These are phyloP conservation scores for Pempheris klunzingeri DNA, from an alignment of 2,797 vertebrate genomes.

Conservation along the genomic window DNA sequence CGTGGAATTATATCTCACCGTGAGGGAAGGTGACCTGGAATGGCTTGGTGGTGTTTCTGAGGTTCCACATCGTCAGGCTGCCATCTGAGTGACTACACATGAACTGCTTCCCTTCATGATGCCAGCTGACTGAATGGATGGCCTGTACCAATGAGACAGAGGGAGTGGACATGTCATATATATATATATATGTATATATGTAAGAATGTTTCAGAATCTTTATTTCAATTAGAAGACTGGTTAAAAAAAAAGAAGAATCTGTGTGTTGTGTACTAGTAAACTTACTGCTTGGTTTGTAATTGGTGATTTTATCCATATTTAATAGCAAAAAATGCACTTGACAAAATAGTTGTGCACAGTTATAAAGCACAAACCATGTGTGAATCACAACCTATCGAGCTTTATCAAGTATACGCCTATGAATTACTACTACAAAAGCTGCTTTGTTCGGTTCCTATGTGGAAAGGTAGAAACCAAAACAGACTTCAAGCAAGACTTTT, in stretches of 20 bases:
- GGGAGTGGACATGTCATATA: not conserved
- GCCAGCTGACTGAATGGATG: constrained; percentile 98
- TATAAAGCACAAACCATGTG: not conserved
- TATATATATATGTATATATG: too few species aligned
- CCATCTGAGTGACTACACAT: constrained; percentile 99
- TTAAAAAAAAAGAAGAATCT: not conserved
- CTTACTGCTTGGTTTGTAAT: not conserved
- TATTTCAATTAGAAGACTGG: not conserved
- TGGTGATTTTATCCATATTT: not conserved
- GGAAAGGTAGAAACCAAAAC: not conserved
- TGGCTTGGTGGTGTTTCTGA: constrained; percentile 94
- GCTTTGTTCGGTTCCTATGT: not conserved
- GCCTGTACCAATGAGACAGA: constrained; percentile 83
- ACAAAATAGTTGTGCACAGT: not conserved
- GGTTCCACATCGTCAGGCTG: constrained; percentile 96
- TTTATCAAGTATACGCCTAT: not conserved
- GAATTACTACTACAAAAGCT: not conserved
- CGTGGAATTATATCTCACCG: constrained; percentile 85
- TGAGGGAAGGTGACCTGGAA: constrained; percentile 97
- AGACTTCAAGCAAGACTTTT: not conserved
- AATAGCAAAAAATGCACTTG: not conserved
- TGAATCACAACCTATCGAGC: not conserved
- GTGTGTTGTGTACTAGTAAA: not conserved
- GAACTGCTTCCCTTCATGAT: constrained; percentile 98
- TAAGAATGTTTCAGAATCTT: not conserved